Conservation (phyloP, 2,797 vertebrate genomes). For the Caiman crocodilus region DNA sequence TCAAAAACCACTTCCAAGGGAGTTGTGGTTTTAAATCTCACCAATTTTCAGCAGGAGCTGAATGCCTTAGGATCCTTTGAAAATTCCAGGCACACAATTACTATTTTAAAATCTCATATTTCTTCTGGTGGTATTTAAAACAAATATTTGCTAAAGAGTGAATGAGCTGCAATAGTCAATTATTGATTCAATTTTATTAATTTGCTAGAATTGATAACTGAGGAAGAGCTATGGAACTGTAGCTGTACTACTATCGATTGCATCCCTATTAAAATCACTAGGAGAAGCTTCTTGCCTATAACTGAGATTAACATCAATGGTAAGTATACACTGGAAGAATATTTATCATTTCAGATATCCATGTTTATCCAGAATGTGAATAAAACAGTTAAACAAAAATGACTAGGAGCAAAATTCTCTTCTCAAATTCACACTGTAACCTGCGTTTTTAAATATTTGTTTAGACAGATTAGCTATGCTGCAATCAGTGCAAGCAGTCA, state of each 20-base stretch:
- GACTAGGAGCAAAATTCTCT: background rate
- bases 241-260: background rate
- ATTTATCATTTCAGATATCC: background rate
- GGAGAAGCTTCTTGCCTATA: background rate
- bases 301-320: background rate
- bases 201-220: background rate
- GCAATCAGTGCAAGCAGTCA: background rate
- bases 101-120: background rate
- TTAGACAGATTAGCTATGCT: background rate
- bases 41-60: background rate
- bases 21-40: background rate
- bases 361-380: background rate
- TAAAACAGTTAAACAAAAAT: constrained; percentile 1
- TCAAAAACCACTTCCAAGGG: background rate
- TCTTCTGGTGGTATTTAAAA: background rate
- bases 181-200: background rate
- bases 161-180: background rate
- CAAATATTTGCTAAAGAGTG: background rate
- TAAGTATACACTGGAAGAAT: background rate
- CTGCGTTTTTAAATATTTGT: background rate
- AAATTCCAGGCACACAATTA: background rate
- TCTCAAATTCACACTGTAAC: background rate
- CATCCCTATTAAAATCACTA: background rate
- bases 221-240: background rate
- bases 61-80: background rate